phyloP scores from a whole-genome alignment of 2,797 vertebrate genomes.

The Taenioides sp. region DNA sequence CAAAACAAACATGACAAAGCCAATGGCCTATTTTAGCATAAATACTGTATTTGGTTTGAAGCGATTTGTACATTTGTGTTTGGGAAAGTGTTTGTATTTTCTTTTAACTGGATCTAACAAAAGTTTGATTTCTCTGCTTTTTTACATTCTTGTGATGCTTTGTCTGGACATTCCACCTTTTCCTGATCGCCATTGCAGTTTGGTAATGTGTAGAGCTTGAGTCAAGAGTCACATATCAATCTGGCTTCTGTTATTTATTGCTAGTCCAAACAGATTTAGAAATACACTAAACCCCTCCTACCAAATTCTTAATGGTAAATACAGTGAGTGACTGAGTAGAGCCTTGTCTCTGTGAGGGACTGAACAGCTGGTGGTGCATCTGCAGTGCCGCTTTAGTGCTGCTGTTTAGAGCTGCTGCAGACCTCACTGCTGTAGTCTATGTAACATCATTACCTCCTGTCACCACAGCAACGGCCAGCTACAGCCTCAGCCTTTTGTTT shows the following conservation, averaged over 20 bases:
- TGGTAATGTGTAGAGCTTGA: too few relatives aligned
- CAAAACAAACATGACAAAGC: too few relatives aligned
- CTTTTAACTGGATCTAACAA: too few relatives aligned
- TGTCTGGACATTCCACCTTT: too few relatives aligned
- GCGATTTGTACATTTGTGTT: too few relatives aligned
- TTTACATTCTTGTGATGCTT: too few relatives aligned
- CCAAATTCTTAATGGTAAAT: not conserved
- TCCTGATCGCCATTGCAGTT: too few relatives aligned
- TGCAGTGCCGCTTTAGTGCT: conserved; percentile 30
- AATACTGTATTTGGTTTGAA: too few relatives aligned
- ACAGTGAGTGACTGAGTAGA: not conserved
- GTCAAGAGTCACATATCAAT: too few relatives aligned
- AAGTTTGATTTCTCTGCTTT: too few relatives aligned
- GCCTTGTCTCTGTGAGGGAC: not conserved
- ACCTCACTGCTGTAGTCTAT: conserved; percentile 54
- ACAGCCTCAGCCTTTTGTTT: conserved; percentile 62
- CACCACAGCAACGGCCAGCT: conserved; percentile 68
- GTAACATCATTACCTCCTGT: conserved; percentile 66
- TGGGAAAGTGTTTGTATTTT: too few relatives aligned
- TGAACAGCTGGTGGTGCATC: conserved; percentile 12
- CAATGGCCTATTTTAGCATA: too few relatives aligned
- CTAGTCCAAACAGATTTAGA: not conserved
- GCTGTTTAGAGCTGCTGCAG: conserved; percentile 48
- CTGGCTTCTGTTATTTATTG: not conserved
- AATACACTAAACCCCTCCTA: not conserved